Conservation (phyloP, 2,113 vertebrate genomes). For the Anser brachyrhynchus region DNA sequence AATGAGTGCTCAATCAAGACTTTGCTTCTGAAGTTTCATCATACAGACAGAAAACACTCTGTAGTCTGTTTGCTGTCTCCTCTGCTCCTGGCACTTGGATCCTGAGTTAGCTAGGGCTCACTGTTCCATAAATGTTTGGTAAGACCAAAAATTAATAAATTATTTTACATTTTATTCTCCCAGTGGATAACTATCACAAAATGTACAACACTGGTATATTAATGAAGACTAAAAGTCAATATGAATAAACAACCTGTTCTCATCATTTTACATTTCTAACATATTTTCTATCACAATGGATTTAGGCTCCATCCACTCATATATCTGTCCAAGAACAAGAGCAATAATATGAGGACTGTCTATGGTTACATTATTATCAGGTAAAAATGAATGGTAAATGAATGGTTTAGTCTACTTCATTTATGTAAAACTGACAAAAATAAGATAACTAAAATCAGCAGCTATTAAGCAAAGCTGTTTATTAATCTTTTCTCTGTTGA, state of each 20-base stretch:
- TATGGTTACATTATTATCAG: constrained; percentile 24
- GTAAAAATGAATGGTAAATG: not conserved
- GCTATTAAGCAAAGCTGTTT: not conserved
- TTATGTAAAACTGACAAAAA: constrained; percentile 27
- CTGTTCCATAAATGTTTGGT: not conserved
- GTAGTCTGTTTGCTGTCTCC: not conserved
- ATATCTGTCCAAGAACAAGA: constrained; percentile 19
- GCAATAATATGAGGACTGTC: not conserved
- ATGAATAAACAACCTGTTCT: constrained; percentile 27
- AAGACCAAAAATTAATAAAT: constrained; percentile 43
- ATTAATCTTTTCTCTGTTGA: constrained; percentile 34
- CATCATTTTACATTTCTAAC: not conserved
- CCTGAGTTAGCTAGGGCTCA: not conserved
- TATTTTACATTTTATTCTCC: constrained; percentile 10
- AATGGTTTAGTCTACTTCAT: constrained; percentile 26
- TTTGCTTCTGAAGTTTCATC: constrained; percentile 57
- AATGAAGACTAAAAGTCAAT: constrained; percentile 36
- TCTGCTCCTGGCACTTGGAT: not conserved
- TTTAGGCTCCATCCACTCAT: not conserved
- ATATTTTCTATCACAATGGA: not conserved
- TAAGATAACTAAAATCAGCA: constrained; percentile 16
- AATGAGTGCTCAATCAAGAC: constrained; percentile 65
- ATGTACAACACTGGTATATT: not conserved
- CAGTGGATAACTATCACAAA: not conserved
- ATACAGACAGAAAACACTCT: constrained; percentile 24